Evolutionary conservation across 2,888 invertebrate species (phyloP), one percentile per base, ranked within the genome.

Genomic region (Auanema sp.): DNA sequence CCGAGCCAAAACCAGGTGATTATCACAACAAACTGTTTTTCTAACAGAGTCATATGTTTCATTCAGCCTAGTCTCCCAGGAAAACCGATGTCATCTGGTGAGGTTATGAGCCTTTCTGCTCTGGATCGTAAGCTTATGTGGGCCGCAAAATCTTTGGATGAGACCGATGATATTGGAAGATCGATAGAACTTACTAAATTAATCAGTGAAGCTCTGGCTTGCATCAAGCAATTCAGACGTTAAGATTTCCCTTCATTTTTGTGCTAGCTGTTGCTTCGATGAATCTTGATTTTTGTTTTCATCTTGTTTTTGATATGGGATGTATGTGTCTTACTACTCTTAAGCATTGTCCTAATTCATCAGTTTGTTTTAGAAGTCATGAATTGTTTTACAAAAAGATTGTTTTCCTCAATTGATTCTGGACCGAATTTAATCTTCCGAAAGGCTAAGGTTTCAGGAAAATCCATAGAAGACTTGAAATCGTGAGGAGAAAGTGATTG

Each of bases 371-470:
- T 33, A 33, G 33, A 33, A 33, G n/a, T n/a, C n/a, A 33, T 33
- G 33, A 33, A 33, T 33, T 33, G 33, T 33, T 33, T 33, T 33
- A 33, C 33, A 33, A 33, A 33, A 33, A 33, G 33, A 33, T 33
- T 14, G 51, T 47, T 47, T 47, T 18, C 21, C 47, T 40, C 54
- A 6, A 12, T 25, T 25, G 63, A 65, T 43, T 64, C 64, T 42
- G 58, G 60, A 24, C 72, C 72, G 14, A 70, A 72, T 55, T 49
- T 72, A 41, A 40, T 72, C 11, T 71, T 64, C 25, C 60, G 69
- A 52, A 71, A 69, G 57, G 67, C 74, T 10, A 71, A 68, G 66
- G 61, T 65, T 58, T 66, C 74, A 0, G 65, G 66, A 25, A 68
- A 69, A 49, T 47, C 62, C 4, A 61, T 71, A 6, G 69, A 71